Evolutionary conservation across 2,797 vertebrate species (phyloP).

Genomic region (Acridotheres tristis): DNA sequence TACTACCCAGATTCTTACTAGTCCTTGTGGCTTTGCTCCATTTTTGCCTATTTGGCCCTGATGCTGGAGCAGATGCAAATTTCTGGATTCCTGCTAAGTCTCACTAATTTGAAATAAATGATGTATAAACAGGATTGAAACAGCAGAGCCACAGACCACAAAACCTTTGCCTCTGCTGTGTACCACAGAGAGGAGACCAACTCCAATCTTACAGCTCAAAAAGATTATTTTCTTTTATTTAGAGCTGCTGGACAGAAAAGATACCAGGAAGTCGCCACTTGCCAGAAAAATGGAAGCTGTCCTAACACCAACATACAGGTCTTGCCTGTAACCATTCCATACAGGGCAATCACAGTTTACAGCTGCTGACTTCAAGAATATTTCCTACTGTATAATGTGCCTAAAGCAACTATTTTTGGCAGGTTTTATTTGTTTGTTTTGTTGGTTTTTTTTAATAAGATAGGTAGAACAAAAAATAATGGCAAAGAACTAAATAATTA

Average conservation of each 20-base stretch:
- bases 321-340: neutral
- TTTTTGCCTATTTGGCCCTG: neutral
- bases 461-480: neutral
- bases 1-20: accelerated
- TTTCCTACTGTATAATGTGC: neutral
- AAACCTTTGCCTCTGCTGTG: neutral
- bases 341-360: neutral
- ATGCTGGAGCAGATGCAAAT: neutral
- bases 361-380: neutral
- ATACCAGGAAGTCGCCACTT: neutral
- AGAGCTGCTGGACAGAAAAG: neutral
- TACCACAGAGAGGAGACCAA: neutral
- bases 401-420: neutral
- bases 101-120: slow-evolving; percentile 21
- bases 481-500: neutral
- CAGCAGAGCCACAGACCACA: neutral
- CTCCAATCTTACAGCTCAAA: neutral
- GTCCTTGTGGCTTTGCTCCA: neutral
- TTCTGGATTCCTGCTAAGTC: neutral
- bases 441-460: neutral
- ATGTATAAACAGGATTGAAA: slow-evolving; percentile 5
- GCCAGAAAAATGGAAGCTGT: neutral
- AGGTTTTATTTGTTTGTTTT: neutral
- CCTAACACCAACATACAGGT: neutral
- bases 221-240: neutral